These are phyloP conservation scores for Eristalis tenax DNA, from an alignment of 2,888 invertebrate genomes.

Conservation along the genomic window DNA sequence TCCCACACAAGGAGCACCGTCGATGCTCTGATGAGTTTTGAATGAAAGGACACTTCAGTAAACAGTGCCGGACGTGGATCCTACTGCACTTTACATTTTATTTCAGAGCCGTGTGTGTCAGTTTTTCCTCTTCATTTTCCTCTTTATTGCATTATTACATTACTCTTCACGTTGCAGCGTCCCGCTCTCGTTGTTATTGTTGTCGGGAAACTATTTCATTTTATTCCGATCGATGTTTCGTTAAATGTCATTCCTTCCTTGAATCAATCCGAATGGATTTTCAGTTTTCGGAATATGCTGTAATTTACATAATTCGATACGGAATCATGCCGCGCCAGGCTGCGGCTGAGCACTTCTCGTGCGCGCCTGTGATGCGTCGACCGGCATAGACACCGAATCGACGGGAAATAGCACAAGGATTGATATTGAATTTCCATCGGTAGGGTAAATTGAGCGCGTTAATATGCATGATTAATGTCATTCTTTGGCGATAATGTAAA, in stretches of 20 bases:
- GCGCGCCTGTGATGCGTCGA: slow-evolving; percentile 16
- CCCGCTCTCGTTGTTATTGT: slow-evolving; percentile 1
- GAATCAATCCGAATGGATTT: slow-evolving; percentile 42
- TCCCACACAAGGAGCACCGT: slow-evolving; percentile 14
- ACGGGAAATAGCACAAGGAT: slow-evolving; percentile 29
- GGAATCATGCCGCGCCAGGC: slow-evolving; percentile 37
- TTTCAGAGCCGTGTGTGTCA: not conserved
- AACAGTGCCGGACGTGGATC: not conserved
- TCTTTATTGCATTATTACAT: too few species aligned
- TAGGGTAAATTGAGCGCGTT: slow-evolving; percentile 64
- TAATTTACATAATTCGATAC: slow-evolving; percentile 69
- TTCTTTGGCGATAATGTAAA: slow-evolving; percentile 66
- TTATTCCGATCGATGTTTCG: slow-evolving; percentile 47
- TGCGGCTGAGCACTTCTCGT: slow-evolving; percentile 40
- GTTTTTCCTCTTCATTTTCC: too few species aligned
- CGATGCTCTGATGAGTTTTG: not conserved
- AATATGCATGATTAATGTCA: slow-evolving; percentile 72
- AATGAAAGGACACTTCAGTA: slow-evolving; percentile 10
- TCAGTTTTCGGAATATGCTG: slow-evolving; percentile 46
- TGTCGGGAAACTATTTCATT: not conserved
- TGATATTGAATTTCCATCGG: slow-evolving; percentile 64
- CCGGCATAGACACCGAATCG: not conserved
- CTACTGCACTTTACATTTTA: not conserved
- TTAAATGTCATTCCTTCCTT: slow-evolving; percentile 58
- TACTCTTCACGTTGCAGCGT: not conserved